Conservation (phyloP, 37 sponge, comb jelly and placozoan genomes). For the Cliona cf. orientalis region DNA sequence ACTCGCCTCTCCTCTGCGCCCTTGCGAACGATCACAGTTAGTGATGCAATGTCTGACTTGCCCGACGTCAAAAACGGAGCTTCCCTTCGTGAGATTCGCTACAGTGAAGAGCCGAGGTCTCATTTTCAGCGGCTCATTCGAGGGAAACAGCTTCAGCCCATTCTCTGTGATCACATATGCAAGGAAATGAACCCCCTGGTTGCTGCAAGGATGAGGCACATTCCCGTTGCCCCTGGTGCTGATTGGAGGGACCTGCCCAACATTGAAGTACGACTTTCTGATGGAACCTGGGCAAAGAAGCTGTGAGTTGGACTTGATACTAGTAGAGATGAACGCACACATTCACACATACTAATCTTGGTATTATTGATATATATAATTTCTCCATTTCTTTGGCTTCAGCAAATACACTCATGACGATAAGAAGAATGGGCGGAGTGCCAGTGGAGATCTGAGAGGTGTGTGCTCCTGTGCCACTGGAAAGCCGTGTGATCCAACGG, state of each 20-base stretch:
- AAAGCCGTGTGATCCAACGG: constrained; percentile 84
- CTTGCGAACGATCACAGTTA: constrained; percentile 83
- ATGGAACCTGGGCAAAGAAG: constrained; percentile 78
- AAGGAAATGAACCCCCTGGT: constrained; percentile 97
- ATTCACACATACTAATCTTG: background rate
- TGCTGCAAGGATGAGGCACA: constrained; percentile 84
- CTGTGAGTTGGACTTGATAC: constrained; percentile 50
- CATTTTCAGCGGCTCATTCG: constrained; percentile 89
- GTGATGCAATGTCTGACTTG: constrained; percentile 94
- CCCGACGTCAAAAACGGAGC: constrained; percentile 92
- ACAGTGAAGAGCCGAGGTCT: constrained; percentile 78
- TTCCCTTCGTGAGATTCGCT: constrained; percentile 66
- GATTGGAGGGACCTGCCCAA: constrained; percentile 98
- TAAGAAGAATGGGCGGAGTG: constrained; percentile 61
- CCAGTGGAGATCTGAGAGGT: constrained; percentile 70
- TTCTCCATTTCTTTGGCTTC: background rate
- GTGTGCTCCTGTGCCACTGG: constrained; percentile 84
- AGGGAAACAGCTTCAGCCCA: constrained; percentile 65
- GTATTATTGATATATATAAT: background rate
- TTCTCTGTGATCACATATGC: constrained; percentile 90
- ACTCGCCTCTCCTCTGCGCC: constrained; percentile 68
- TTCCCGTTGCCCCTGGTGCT: constrained; percentile 86
- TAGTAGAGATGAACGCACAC: background rate
- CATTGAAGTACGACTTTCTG: constrained; percentile 74
- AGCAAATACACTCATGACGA: constrained; percentile 86